A percentile compares a stretch with the other conserved stretches of the same genome.
Conservation (phyloP, 2,888 invertebrate species). For the Congeria kusceri region DNA sequence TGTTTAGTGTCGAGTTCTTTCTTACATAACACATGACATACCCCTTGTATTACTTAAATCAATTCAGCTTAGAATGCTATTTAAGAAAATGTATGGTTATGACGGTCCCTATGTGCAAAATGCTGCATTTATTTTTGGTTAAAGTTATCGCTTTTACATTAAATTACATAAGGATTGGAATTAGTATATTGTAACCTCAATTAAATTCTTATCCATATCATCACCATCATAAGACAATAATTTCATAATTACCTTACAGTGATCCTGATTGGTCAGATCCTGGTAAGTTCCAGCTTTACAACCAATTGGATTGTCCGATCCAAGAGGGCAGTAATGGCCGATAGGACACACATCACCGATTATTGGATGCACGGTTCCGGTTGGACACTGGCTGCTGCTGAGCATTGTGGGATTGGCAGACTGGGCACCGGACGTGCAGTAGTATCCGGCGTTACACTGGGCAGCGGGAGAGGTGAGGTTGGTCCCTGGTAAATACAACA, state of each 20-base stretch:
- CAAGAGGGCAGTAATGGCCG: conserved; percentile 80
- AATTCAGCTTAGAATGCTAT: no score
- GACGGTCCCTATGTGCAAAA: no score
- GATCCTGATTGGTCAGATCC: conserved; percentile 76
- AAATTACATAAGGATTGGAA: no score
- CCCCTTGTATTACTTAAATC: no score
- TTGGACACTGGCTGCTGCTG: conserved; percentile 81
- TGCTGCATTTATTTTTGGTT: no score
- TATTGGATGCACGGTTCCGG: conserved; percentile 79
- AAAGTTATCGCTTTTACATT: no score
- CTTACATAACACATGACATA: no score
- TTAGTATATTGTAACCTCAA: no score
- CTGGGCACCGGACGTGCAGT: conserved; percentile 79
- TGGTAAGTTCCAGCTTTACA: conserved; percentile 83
- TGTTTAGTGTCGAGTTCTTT: no score
- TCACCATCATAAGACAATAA: not conserved
- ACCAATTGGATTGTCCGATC: conserved; percentile 79
- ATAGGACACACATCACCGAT: conserved; percentile 81
- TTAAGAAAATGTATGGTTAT: no score
- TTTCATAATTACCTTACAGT: conserved; percentile 68
- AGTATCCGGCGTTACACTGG: conserved; percentile 76
- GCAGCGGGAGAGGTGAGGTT: conserved; percentile 78
- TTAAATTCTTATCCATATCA: no score
- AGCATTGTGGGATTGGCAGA: conserved; percentile 80
- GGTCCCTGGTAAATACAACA: conserved; percentile 69